A percentile compares a stretch with the other conserved stretches of the same genome.
Evolutionary conservation across 2,113 vertebrate genomes (phyloP).

Genomic region (Thalassoma bifasciatum): DNA sequence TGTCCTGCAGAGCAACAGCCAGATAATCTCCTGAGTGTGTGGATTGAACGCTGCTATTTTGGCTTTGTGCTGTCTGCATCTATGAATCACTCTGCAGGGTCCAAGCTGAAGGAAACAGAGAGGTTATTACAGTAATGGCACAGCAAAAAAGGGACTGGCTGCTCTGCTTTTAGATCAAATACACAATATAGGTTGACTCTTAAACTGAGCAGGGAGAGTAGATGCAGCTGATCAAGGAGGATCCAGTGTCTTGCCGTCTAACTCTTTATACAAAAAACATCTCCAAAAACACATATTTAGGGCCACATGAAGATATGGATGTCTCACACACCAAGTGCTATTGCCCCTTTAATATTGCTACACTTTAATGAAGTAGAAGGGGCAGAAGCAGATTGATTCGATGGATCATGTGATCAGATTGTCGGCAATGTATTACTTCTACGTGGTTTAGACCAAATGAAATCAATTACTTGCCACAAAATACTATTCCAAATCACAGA

Average conservation of each 20-base stretch:
- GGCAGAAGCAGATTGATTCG: too few species aligned
- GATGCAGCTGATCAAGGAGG: not conserved
- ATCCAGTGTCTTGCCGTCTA: not conserved
- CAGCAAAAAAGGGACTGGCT: not conserved
- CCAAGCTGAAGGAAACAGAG: constrained; percentile 29
- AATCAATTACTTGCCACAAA: too few species aligned
- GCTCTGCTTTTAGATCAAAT: constrained; percentile 4
- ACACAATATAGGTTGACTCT: not conserved
- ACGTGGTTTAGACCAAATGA: too few species aligned
- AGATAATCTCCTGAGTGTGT: constrained; percentile 54
- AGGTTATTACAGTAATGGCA: constrained; percentile 41
- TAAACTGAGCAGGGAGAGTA: not conserved
- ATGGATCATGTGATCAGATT: too few species aligned
- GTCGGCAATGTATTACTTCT: too few species aligned
- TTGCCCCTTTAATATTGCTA: too few species aligned
- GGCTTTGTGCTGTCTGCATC: constrained; percentile 43
- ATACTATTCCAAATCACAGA: too few species aligned
- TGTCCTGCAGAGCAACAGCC: constrained; percentile 34
- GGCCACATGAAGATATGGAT: too few species aligned
- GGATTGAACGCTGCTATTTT: constrained; percentile 49
- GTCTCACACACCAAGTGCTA: too few species aligned
- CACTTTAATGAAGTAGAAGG: too few species aligned
- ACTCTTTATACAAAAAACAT: too few species aligned
- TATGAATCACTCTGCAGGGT: constrained; percentile 45
- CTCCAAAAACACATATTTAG: too few species aligned